phyloP scores from a whole-genome alignment of 2,888 invertebrate species.

The Clivina fossor region DNA sequence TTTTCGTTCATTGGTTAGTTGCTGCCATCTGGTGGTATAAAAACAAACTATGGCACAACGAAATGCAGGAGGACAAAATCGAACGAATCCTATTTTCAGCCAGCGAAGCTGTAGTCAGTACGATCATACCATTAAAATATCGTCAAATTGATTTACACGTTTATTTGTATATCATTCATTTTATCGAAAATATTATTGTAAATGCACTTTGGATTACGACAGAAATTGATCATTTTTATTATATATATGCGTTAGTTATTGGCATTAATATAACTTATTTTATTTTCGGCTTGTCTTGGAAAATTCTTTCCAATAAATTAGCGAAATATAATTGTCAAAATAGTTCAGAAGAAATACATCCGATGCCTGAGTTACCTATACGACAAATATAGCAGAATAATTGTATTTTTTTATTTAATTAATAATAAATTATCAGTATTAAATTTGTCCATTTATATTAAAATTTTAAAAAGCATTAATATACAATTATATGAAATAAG shows the following conservation, averaged over 20 bases:
- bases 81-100: slow-evolving; percentile 7
- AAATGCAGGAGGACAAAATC: background rate
- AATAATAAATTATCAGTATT: too few species aligned
- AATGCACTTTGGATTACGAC: slow-evolving; percentile 5
- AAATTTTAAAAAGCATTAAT: too few species aligned
- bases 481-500: too few species aligned
- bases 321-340: background rate
- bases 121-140: slow-evolving; percentile 13
- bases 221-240: slow-evolving; percentile 7
- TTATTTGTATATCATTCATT: slow-evolving; percentile 9
- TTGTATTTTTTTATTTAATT: too few species aligned
- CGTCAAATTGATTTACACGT: slow-evolving; percentile 2
- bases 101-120: slow-evolving; percentile 10
- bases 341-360: too few species aligned
- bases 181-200: slow-evolving; percentile 4
- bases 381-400: too few species aligned
- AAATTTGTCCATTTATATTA: too few species aligned
- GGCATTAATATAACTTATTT: slow-evolving; percentile 13
- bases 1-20: slow-evolving; percentile 7
- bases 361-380: too few species aligned
- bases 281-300: slow-evolving; percentile 1
- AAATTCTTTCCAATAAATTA: background rate
- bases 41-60: background rate
- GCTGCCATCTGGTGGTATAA: slow-evolving; percentile 8
- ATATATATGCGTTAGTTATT: slow-evolving; percentile 13